A percentile compares a stretch with the other conserved stretches of the same genome.
Evolutionary conservation across 2,113 vertebrate species (phyloP).

Genomic region (Coptodon rendalli): DNA sequence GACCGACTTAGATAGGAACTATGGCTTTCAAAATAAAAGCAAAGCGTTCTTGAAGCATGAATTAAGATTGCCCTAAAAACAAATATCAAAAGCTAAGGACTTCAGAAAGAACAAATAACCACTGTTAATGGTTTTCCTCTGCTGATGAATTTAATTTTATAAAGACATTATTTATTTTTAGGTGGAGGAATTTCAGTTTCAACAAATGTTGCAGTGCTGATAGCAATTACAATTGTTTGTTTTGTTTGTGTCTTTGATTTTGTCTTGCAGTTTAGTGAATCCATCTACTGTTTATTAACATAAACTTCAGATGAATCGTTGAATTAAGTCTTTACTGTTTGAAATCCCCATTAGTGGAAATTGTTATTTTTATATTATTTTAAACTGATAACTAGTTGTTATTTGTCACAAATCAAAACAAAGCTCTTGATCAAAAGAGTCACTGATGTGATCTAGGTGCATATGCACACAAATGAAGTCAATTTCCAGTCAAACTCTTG

Average conservation of each 20-base stretch:
- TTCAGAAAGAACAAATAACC: neutral
- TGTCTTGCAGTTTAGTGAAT: accelerated
- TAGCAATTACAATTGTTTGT: neutral
- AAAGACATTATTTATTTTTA: neutral
- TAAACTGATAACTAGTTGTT: neutral
- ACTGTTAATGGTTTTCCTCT: neutral
- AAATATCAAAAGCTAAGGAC: neutral
- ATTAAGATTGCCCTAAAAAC: neutral
- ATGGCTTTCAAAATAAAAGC: neutral
- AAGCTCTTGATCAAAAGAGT: neutral
- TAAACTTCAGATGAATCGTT: neutral
- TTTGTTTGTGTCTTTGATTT: neutral
- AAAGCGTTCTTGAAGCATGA: neutral
- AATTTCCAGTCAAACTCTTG: neutral
- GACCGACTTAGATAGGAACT: neutral
- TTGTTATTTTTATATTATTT: neutral
- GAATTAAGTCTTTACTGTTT: neutral
- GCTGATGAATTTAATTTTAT: neutral
- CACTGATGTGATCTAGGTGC: neutral
- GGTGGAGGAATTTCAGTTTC: neutral
- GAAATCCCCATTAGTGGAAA: neutral
- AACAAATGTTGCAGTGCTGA: neutral
- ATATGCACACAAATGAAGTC: neutral
- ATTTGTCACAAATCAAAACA: neutral
- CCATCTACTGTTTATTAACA: neutral